Evolutionary conservation across 92 coral and sea anemone genomes (phyloP).

Genomic region (Epizoanthus stellaris): DNA sequence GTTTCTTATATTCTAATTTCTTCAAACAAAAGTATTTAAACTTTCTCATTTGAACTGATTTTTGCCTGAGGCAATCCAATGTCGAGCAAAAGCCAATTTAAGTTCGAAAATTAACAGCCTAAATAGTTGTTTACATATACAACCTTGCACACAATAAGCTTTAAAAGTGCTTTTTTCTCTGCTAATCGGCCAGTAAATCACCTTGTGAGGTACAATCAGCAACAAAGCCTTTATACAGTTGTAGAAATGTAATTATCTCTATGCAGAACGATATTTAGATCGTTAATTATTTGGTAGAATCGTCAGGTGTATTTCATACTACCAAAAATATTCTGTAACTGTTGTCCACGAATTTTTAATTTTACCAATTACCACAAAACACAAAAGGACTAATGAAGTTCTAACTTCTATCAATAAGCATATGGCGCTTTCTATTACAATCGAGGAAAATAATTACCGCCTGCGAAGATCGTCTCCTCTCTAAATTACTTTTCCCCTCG

Average conservation of each 20-base stretch:
- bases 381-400: neutral
- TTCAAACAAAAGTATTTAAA: too few relatives aligned
- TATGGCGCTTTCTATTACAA: neutral
- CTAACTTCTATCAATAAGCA: conserved; percentile 1
- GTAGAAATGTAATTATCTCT: neutral
- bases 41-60: too few relatives aligned
- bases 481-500: neutral
- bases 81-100: neutral
- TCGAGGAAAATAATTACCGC: conserved; percentile 18
- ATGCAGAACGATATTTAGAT: too few relatives aligned
- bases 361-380: conserved; percentile 1
- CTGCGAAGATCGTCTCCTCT: neutral
- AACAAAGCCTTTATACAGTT: neutral
- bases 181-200: conserved; percentile 4
- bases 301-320: neutral
- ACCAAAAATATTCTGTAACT: neutral
- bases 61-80: too few relatives aligned
- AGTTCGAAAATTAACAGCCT: neutral
- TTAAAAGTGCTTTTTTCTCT: conserved; percentile 3
- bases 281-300: conserved; percentile 3
- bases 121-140: conserved; percentile 7
- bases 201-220: neutral
- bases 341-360: neutral
- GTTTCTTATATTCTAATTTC: too few relatives aligned
- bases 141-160: conserved; percentile 9